Base-by-base conservation (phyloP, 2,113 vertebrate species). In the Myotis davidii region DNA sequence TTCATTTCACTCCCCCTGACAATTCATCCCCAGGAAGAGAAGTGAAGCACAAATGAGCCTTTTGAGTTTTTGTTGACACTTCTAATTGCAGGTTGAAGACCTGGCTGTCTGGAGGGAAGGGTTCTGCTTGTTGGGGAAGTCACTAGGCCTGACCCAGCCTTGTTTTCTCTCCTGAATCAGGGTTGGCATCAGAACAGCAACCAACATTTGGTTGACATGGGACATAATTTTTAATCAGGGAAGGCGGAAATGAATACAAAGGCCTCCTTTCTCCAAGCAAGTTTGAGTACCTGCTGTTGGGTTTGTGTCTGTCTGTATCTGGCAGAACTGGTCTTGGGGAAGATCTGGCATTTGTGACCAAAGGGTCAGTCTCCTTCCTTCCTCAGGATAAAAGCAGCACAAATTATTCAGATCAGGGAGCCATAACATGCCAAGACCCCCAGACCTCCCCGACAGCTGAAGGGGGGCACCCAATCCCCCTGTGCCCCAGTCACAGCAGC, bases 281-380 rank as follows among this genome's bases (percentile, higher is more conserved):
- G 34, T 50, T 27, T 83, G 88, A 82, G 42, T 52, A 45, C 96
- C 82, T 81, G 74, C 59, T 52, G 78, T 76, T 3, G 65, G 78
- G 56, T 79, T 48, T 94, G 21, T 27, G 65, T 90, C 54, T 95
- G 21, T 73, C 74, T 94, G 61, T 37, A 4, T 70, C n/a, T 74
- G 96, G 74, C 76, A 52, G 0, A 1, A 64, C 20, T 37, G 27
- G 52, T 72, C 94, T 77, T 50, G 91, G 84, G 72, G 67, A 85
- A 0, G 90, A 91, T 87, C 91, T 85, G 95, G 94, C 93, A 85
- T 92, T 97, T 95, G 69, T 88, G 95, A 95, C 87, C 92, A 94
- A 97, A 96, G 88, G 85, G 50, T 98, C 96, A 94, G 84, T 42
- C 52, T 88, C 81, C 85, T 95, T 94, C 93, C 95, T 87, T 64